These are phyloP conservation scores for Protobothrops mucrosquamatus DNA, from an alignment of 2,113 vertebrate species.

Conservation along the genomic window DNA sequence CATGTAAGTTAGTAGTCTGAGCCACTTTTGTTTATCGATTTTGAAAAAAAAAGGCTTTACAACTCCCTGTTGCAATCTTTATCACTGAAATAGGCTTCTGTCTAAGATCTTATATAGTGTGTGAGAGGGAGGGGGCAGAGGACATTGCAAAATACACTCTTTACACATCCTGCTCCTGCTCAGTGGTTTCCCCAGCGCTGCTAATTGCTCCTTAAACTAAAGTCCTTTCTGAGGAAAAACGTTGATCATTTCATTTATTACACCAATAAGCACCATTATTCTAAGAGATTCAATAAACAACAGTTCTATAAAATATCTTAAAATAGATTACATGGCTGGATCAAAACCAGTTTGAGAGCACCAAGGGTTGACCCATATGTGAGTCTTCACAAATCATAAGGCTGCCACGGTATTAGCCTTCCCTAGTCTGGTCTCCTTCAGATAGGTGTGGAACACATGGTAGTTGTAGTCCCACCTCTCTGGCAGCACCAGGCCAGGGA, in stretches of 20 bases:
- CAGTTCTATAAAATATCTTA: background rate
- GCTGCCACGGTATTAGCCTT: background rate
- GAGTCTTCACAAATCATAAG: background rate
- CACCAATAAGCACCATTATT: background rate
- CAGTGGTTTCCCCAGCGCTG: background rate
- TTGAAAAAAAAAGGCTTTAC: background rate
- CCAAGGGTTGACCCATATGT: background rate
- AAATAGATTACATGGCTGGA: background rate
- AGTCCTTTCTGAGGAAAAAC: background rate
- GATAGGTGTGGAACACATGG: background rate
- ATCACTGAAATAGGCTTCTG: background rate
- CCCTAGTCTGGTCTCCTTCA: background rate
- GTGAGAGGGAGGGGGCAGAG: background rate
- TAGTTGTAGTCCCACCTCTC: background rate
- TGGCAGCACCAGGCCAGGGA: background rate
- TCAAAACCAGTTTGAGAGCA: background rate
- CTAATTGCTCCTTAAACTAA: background rate
- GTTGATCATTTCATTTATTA: background rate
- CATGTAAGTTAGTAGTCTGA: constrained; percentile 6
- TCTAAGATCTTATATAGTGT: constrained; percentile 17
- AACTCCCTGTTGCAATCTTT: constrained; percentile 25
- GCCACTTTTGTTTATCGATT: background rate
- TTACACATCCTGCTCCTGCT: constrained; percentile 6
- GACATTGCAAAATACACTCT: constrained; percentile 26
- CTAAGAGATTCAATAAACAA: background rate